phyloP scores from a whole-genome alignment of 2,797 vertebrate genomes.

The Alectoris magna region DNA sequence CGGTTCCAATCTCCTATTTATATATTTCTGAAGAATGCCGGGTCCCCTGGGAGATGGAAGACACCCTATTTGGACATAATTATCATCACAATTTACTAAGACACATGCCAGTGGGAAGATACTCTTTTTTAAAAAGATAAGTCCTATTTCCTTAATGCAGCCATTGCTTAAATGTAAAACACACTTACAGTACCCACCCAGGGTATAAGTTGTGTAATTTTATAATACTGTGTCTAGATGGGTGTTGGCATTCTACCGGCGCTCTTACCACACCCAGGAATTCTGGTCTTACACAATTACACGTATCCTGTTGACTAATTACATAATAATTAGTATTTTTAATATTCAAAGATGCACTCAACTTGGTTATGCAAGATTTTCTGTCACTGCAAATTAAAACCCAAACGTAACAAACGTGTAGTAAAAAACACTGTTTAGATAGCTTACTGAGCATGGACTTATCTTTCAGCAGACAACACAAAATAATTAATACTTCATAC shows the following conservation, averaged over 20 bases:
- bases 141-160: conserved; percentile 66
- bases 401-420: neutral
- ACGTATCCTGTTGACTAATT: conserved; percentile 78
- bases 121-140: conserved; percentile 45
- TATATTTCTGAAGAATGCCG: neutral
- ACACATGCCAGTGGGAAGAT: conserved; percentile 19
- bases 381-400: conserved; percentile 25
- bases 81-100: neutral
- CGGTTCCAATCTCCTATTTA: neutral
- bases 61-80: neutral
- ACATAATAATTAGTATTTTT: conserved; percentile 74
- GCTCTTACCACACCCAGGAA: conserved; percentile 69
- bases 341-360: conserved; percentile 67
- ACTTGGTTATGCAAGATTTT: conserved; percentile 61
- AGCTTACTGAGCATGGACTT: neutral
- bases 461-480: conserved; percentile 14
- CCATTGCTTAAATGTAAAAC: conserved; percentile 69
- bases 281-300: conserved; percentile 72
- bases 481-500: neutral
- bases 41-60: neutral
- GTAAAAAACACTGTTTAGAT: neutral
- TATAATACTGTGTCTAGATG: conserved; percentile 65
- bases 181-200: conserved; percentile 68
- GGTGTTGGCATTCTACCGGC: conserved; percentile 69
- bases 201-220: conserved; percentile 67